Conservation (phyloP, 1,140 invertebrate species). For the Rhopalosiphum padi region DNA sequence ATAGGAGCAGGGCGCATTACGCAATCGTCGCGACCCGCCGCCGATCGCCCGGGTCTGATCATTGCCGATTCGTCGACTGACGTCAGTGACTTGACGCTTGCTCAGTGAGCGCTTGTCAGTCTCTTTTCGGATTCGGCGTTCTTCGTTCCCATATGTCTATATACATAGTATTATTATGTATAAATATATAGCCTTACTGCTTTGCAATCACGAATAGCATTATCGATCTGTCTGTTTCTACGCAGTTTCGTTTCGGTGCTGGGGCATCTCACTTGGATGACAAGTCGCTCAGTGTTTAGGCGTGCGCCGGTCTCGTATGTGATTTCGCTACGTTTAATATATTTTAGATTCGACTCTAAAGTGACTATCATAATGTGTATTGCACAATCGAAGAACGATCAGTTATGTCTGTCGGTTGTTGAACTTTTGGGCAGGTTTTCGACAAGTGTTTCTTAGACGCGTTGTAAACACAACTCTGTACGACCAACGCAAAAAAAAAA, state of each 20-base stretch:
- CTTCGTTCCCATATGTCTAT: background rate
- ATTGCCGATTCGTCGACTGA: slow-evolving; percentile 18
- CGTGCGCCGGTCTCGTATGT: background rate
- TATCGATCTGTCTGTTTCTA: background rate
- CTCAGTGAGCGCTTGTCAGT: too few relatives aligned
- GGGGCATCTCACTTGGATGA: too few relatives aligned
- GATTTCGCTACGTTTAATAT: background rate
- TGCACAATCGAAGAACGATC: background rate
- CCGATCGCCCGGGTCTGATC: too few relatives aligned
- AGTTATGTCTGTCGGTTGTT: background rate
- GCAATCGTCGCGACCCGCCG: background rate
- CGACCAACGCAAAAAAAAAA: background rate
- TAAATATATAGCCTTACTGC: background rate
- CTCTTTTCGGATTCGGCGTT: too few relatives aligned
- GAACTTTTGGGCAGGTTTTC: background rate
- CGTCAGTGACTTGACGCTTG: background rate
- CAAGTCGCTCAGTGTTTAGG: background rate
- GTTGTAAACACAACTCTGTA: background rate
- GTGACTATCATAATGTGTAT: background rate
- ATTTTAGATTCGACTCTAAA: background rate
- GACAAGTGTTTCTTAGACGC: background rate
- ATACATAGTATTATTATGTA: too few relatives aligned
- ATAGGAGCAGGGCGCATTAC: slow-evolving; percentile 15
- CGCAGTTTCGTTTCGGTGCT: background rate
- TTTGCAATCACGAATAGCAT: background rate